Base-by-base conservation (phyloP, 2,797 vertebrate genomes). In the Masticophis lateralis region DNA sequence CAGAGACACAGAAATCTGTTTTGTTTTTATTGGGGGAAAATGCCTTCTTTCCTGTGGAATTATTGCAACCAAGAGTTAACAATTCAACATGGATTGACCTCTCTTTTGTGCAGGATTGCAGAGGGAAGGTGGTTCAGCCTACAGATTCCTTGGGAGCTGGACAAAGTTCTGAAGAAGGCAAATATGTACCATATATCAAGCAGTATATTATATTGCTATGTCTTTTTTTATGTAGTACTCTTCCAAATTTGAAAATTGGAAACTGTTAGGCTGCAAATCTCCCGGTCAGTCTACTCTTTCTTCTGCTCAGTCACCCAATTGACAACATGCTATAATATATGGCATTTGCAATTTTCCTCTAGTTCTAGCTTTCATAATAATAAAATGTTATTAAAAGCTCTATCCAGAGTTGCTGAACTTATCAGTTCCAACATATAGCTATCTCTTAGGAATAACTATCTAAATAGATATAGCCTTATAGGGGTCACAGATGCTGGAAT, bases 401-500 rank as follows among this genome's bases (percentile, higher is more conserved):
- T 90, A 37, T 86, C 69, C 47, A 37, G 93, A 95, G 89, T 61
- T 0, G 13, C 94, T 96, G 95, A 96, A 95, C 95, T 16, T 96
- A 96, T 96, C 92, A 92, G 94, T 97, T 96, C 55, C 90, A 93
- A 92, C 87, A 13, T 94, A 93, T 66, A 94, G 88, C 0, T 0
- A 32, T 90, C 96, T 93, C 93, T n/a, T 86, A 95, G 93, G 94
- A 96, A 56, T 95, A 96, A 95, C 94, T 96, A 93, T 93, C 93
- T 93, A 96, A 96, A 95, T 92, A 96, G 94, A 96, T 57, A 74
- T 94, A 93, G 86, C 93, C 57, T 91, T 95, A 93, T 28, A 93
- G 92, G 94, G 95, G 96, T 95, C 95, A 95, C 96, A 96, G 95
- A 96, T 95, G 96, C 86, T 92, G 92, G 90, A 95, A 93, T 90